Conservation (phyloP, 2,113 vertebrate genomes). For the Pseudopipra pipra region DNA sequence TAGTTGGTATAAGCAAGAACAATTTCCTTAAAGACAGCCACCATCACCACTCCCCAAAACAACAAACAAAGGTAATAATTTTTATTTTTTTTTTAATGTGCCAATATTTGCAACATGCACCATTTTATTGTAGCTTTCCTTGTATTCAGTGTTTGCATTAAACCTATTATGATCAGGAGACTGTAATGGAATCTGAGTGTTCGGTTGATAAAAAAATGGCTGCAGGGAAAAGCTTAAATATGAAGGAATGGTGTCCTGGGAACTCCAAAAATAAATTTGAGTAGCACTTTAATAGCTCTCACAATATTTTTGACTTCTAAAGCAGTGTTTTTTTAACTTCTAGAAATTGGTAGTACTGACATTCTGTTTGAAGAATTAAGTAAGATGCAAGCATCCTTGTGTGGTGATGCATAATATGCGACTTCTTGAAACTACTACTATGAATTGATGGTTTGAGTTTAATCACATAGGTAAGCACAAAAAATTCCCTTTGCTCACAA, state of each 20-base stretch:
- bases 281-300: not conserved
- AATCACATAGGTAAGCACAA: not conserved
- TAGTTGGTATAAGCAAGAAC: not conserved
- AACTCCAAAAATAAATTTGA: not conserved
- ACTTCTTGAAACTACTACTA: not conserved
- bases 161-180: not conserved
- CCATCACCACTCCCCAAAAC: not conserved
- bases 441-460: not conserved
- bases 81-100: not conserved
- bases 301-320: not conserved
- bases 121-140: not conserved
- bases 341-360: not conserved
- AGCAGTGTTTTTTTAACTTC: not conserved
- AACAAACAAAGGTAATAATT: not conserved
- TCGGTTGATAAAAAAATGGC: not conserved
- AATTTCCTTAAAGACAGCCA: not conserved
- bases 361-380: not conserved
- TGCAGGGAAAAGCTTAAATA: not conserved
- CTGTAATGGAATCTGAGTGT: not conserved
- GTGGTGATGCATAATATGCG: not conserved
- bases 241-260: not conserved
- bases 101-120: not conserved
- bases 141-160: not conserved
- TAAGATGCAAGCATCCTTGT: not conserved
- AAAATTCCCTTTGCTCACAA: not conserved